Evolutionary conservation across 1,140 invertebrate genomes (phyloP), one percentile per base, ranked within the genome.

Genomic region (Drosophila tropicalis): DNA sequence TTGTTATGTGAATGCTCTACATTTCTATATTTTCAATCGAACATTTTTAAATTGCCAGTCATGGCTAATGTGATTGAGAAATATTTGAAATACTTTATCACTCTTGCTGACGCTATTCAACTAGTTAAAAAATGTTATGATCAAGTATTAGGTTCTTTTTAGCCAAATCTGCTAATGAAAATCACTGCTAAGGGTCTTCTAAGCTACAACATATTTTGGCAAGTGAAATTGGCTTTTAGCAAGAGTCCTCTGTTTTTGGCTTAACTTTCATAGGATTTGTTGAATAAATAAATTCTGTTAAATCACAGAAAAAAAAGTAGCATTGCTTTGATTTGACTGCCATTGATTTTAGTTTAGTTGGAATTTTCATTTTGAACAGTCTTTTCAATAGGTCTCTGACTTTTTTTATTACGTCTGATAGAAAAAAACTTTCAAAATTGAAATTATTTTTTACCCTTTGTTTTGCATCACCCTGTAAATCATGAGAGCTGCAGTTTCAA

Each of bases 401-500:
- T 44, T 44, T 47, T 19, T 17, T 9, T 19, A 22, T 51, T 13
- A 51, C 13, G 17, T 51, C 17, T 19, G 6, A 51, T 19, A 19
- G 44, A 2, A 6, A 22, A 22, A 47, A 47, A 36, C 34, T 19
- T 51, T 51, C 44, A 51, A 51, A 51, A 51, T 51, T 51, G 12
- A 9, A 51, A 12, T 29, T 58, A 15, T 17, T 12, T 36, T 17
- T 15, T 57, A 9, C 13, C 36, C 3, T 2, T 29, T 29, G 29
- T 29, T 29, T 29, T 29, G 29, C 32, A 13, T 32, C 39, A 32
- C 17, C 12, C 5, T 7, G 5, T 6, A 40, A 19, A 54, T 15
- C 32, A 78, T 78, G 76, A 78, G 19, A 75, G 63, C 72, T 55
- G 72, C 76, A 65, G 76, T 75, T n/a, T 75, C 76, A 25, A 64